Conservation (phyloP, 2,113 vertebrate species). For the Engraulis encrasicolus region DNA sequence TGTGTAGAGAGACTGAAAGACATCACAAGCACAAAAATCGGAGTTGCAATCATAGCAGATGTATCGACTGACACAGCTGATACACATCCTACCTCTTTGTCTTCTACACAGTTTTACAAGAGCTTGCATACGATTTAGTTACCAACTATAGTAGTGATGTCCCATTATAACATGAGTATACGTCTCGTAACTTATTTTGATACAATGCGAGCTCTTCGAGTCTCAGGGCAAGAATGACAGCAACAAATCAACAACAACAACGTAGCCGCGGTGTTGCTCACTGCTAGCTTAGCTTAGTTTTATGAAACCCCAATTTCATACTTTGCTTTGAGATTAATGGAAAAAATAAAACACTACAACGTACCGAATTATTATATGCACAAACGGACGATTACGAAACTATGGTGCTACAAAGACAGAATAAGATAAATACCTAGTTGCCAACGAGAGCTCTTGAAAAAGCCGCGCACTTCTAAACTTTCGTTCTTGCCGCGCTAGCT, state of each 20-base stretch:
- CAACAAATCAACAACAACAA: not conserved
- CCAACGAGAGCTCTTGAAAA: not conserved
- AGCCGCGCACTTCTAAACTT: not conserved
- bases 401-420: not conserved
- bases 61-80: too few species aligned
- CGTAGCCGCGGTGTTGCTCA: not conserved
- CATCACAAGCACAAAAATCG: too few species aligned
- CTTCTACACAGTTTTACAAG: not conserved
- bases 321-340: not conserved
- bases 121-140: too few species aligned
- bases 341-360: not conserved
- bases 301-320: not conserved
- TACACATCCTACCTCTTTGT: not conserved
- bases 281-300: not conserved
- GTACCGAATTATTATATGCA: not conserved
- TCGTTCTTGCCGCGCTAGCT: slow-evolving; percentile 1
- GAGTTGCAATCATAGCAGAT: not conserved
- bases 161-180: too few species aligned
- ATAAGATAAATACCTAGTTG: not conserved
- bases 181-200: too few species aligned
- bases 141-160: too few species aligned
- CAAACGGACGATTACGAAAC: not conserved
- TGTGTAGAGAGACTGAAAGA: too few species aligned
- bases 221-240: not conserved
- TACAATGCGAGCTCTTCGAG: too few species aligned